A percentile compares a stretch with the other conserved stretches of the same genome.
Evolutionary conservation across 1,140 invertebrate genomes (phyloP).

Genomic region (Drosophila malerkotliana): DNA sequence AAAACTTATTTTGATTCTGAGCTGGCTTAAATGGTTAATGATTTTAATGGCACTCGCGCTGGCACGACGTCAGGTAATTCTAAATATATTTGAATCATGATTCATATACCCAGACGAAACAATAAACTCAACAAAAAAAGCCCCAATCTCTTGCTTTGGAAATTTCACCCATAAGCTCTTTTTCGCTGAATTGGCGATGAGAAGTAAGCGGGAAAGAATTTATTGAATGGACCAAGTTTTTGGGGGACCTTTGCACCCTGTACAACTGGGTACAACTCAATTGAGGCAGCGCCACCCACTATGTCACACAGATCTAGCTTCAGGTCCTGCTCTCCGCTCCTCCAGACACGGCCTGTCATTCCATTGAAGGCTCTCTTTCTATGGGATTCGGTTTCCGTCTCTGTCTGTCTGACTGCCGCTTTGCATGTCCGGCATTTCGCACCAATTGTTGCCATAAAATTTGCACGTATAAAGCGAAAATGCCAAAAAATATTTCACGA

Average conservation of each 20-base stretch:
- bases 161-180: conserved; percentile 23
- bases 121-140: conserved; percentile 8
- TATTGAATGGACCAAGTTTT: conserved; percentile 16
- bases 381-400: neutral
- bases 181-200: conserved; percentile 8
- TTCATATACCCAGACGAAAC: conserved; percentile 12
- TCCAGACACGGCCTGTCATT: conserved; percentile 43
- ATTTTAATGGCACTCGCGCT: conserved; percentile 36
- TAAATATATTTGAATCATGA: conserved; percentile 34
- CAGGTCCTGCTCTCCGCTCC: conserved; percentile 14
- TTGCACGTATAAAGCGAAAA: conserved; percentile 78
- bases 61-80: conserved; percentile 36
- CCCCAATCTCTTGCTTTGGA: conserved; percentile 29
- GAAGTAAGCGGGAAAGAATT: conserved; percentile 27
- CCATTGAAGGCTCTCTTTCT: conserved; percentile 13
- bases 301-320: conserved; percentile 25
- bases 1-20: conserved; percentile 9
- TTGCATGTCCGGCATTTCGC: conserved; percentile 80
- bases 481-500: conserved; percentile 79
- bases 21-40: conserved; percentile 31
- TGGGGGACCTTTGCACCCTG: conserved; percentile 41
- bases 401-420: conserved; percentile 5
- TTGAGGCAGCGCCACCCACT: conserved; percentile 40
- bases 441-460: conserved; percentile 82
- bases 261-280: conserved; percentile 27